Percentiles rank a stretch among this genome's conserved stretches.
These are phyloP conservation scores for Leucophenga varia DNA, from an alignment of 1,140 invertebrate genomes.

Conservation along the genomic window DNA sequence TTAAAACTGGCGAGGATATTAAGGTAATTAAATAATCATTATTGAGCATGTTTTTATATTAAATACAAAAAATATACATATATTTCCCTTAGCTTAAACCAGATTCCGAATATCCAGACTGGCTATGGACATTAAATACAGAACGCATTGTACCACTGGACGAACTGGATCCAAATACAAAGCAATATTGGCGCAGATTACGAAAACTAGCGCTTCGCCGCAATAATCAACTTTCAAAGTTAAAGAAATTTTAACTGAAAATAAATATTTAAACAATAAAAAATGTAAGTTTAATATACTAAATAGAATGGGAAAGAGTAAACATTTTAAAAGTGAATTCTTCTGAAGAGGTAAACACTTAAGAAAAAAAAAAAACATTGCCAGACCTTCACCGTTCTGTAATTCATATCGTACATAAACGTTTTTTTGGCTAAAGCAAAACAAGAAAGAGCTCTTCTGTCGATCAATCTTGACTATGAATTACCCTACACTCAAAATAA, in stretches of 20 bases:
- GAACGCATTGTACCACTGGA: constrained; percentile 64
- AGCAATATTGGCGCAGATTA: constrained; percentile 77
- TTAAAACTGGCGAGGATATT: constrained; percentile 76
- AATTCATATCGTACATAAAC: no score
- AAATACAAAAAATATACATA: background rate
- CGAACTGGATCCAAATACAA: constrained; percentile 76
- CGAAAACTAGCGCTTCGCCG: constrained; percentile 63
- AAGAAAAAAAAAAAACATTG: no score
- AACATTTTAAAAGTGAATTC: no score
- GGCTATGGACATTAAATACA: constrained; percentile 80
- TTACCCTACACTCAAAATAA: no score
- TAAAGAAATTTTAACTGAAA: constrained; percentile 61
- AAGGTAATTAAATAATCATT: constrained; percentile 57
- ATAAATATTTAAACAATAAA: no score
- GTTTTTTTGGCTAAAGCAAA: no score
- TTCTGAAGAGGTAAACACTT: no score
- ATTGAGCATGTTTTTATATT: background rate
- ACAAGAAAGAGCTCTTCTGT: no score
- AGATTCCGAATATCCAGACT: constrained; percentile 89
- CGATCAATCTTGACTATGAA: no score
- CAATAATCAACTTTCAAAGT: constrained; percentile 63
- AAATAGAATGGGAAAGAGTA: no score
- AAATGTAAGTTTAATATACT: no score
- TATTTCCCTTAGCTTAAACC: constrained; percentile 64
- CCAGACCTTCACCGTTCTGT: no score